Base-by-base conservation (phyloP, 2,888 invertebrate species). In the Cantharis lateralis region DNA sequence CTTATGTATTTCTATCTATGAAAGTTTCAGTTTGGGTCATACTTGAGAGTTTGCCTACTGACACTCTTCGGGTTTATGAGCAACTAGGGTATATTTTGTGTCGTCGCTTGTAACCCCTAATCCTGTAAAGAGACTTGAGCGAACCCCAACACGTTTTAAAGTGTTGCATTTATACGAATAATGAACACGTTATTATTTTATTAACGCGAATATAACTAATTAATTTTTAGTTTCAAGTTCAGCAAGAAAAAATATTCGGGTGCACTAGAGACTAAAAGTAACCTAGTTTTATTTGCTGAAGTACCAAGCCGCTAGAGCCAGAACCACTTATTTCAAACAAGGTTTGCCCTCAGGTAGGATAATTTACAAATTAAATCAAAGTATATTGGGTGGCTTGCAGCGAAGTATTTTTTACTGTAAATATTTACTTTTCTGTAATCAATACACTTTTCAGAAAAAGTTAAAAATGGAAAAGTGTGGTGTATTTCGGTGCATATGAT, bases 41-140 rank as follows among this genome's bases (percentile, higher is more conserved):
- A 68, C 76, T n/a, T 63, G 63, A 69, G 73, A 76, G 74, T 71
- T 66, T 68, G 62, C 71, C 71, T 78, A 76, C 78, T 74, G 76
- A 69, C 74, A 72, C 74, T 76, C 68, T 26, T 70, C 70, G 74
- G 72, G 74, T 78, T 78, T 78, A 78, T 76, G 78, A 74, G 74
- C 68, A 71, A 73, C 66, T 61, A 64, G 74, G 74, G 78, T 48
- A 73, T 74, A 74, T 78, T 70, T 62, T 64, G 61, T 76, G 74
- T 72, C 74, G 70, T 74, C 76, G 77, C 66, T 70, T 74, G 70
- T 68, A 72, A 75, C 75, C 76, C 70, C 24, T 70, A 72, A 70
- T 62, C 72, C 70, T 32, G 48, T 62, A 62, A 61, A 32, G 70
- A 18, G 28, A 66, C 64, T 66, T 24, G 26, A 20, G 28, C 26